Evolutionary conservation across 2,113 vertebrate genomes (phyloP).

Genomic region (Oceanodroma tethys): DNA sequence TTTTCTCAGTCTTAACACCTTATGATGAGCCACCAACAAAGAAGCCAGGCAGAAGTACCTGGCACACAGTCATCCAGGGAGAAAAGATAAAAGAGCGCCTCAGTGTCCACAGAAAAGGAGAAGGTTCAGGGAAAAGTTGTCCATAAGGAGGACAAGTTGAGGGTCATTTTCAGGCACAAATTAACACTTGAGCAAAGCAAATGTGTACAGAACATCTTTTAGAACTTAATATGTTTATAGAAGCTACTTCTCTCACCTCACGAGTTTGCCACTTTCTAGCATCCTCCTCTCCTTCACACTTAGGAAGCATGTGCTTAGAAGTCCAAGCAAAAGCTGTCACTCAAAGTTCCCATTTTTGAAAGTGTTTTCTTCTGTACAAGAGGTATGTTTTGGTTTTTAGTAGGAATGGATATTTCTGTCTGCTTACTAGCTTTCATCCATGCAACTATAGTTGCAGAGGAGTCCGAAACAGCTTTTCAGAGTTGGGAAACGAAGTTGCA

Average conservation of each 20-base stretch:
- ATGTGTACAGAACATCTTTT: not conserved
- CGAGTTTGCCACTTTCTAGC: not conserved
- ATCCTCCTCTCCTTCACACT: not conserved
- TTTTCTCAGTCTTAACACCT: not conserved
- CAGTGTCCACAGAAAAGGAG: not conserved
- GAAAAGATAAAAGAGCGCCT: not conserved
- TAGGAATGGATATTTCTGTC: not conserved
- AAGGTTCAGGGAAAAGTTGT: not conserved
- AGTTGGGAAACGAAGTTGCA: not conserved
- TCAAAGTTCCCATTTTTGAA: not conserved
- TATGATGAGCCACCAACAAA: not conserved
- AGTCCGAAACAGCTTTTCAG: not conserved
- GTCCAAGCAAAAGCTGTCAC: not conserved
- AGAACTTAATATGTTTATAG: not conserved
- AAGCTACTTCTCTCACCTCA: not conserved
- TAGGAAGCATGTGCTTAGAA: not conserved
- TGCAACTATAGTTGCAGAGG: accelerated
- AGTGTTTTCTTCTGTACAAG: not conserved
- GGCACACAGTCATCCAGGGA: not conserved
- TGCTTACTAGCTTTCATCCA: not conserved
- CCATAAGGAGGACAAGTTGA: not conserved
- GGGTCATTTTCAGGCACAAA: not conserved
- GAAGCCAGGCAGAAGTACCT: not conserved
- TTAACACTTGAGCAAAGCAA: not conserved
- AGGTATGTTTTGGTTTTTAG: not conserved